phyloP scores from a whole-genome alignment of 2,888 invertebrate species.

The Athalia circularis region DNA sequence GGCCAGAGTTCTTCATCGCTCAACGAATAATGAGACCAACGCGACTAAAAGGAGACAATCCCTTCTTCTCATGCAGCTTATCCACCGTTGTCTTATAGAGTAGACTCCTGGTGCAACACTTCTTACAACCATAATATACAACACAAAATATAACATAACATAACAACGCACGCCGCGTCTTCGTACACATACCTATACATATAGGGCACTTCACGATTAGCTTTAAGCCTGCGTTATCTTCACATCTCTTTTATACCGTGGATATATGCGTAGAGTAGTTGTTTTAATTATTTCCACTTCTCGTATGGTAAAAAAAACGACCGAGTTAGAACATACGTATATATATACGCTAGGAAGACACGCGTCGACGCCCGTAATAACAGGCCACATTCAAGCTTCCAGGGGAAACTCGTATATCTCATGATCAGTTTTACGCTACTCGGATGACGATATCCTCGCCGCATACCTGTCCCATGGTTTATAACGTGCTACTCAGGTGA shows the following conservation, averaged over 20 bases:
- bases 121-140: not conserved
- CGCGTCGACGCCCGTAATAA: conserved; percentile 1
- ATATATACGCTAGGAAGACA: not conserved
- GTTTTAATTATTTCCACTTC: conserved; percentile 34
- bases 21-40: conserved; percentile 33
- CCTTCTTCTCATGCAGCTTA: not conserved
- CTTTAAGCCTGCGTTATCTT: not conserved
- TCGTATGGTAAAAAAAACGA: not conserved
- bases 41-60: conserved; percentile 33
- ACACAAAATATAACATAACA: not conserved
- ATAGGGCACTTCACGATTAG: not conserved
- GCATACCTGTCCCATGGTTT: too few species aligned
- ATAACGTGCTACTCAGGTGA: not conserved
- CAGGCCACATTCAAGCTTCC: not conserved
- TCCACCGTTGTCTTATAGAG: not conserved
- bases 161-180: too few species aligned
- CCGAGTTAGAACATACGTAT: not conserved
- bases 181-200: too few species aligned
- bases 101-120: not conserved
- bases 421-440: not conserved
- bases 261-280: not conserved
- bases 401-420: conserved; percentile 1
- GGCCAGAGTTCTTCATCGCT: conserved; percentile 33
- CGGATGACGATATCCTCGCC: conserved; percentile 4
- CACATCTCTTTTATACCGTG: not conserved